phyloP scores from a whole-genome alignment of 2,113 vertebrate species.

The Seriola dumerili region DNA sequence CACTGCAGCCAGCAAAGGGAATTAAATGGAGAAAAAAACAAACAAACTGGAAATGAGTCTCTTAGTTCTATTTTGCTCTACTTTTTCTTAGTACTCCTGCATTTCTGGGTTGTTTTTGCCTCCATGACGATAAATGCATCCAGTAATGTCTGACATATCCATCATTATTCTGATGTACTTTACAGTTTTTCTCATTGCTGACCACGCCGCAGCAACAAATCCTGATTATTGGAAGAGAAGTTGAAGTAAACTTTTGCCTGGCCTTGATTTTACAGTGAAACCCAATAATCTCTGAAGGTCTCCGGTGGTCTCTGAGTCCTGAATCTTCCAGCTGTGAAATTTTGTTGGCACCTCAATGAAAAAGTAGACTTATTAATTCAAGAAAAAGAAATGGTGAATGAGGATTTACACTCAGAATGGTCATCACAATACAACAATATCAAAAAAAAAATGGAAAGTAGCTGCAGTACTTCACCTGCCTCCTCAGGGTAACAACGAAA shows the following conservation, averaged over 20 bases:
- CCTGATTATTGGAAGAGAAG: background rate
- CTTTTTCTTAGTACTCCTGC: background rate
- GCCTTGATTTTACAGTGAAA: background rate
- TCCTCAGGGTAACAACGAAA: too few species aligned
- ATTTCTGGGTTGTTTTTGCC: background rate
- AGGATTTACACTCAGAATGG: background rate
- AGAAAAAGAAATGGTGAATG: background rate
- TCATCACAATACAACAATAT: too few species aligned
- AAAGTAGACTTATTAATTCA: background rate
- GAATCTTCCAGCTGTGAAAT: background rate
- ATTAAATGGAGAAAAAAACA: background rate
- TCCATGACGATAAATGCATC: background rate
- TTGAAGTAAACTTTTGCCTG: background rate
- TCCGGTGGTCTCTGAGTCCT: background rate
- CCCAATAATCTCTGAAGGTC: background rate
- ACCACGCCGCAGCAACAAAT: background rate
- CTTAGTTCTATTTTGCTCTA: background rate
- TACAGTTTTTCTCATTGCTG: background rate
- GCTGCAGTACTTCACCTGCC: too few species aligned
- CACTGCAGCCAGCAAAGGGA: slow-evolving; percentile 21
- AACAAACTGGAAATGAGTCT: background rate
- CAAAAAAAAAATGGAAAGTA: too few species aligned
- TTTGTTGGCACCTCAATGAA: background rate
- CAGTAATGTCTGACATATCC: background rate
- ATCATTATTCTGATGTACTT: background rate